Evolutionary conservation across 1,140 invertebrate species (phyloP).

Genomic region (Leguminivora glycinivorella): DNA sequence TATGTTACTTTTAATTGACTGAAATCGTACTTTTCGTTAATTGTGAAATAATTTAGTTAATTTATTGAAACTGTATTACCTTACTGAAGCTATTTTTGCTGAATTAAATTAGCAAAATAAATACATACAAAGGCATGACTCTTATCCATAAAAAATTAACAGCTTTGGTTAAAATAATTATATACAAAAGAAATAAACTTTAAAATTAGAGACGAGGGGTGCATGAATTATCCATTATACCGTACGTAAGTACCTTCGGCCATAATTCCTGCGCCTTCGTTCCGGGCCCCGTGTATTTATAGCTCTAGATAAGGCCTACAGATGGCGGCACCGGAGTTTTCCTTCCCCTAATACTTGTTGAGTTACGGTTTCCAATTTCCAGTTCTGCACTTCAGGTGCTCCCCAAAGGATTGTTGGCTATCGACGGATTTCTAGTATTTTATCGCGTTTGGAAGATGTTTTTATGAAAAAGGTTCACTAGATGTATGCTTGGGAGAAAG

Average conservation of each 20-base stretch:
- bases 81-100: no score
- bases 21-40: no score
- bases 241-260: constrained; percentile 67
- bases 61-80: no score
- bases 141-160: not conserved
- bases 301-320: constrained; percentile 74
- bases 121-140: not conserved
- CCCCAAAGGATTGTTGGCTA: constrained; percentile 45
- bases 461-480: not conserved
- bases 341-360: constrained; percentile 76
- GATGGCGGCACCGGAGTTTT: constrained; percentile 70
- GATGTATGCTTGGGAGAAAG: not conserved
- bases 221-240: constrained; percentile 77
- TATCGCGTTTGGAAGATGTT: constrained; percentile 16
- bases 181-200: constrained; percentile 55
- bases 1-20: no score
- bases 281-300: constrained; percentile 72
- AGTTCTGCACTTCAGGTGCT: constrained; percentile 67
- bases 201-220: constrained; percentile 66
- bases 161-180: constrained; percentile 58
- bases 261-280: constrained; percentile 71
- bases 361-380: constrained; percentile 77
- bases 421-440: constrained; percentile 43
- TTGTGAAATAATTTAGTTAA: no score
- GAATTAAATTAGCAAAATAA: no score